Evolutionary conservation across 2,113 vertebrate genomes (phyloP), one percentile per base, ranked within the genome.

Genomic region (Pogona vitticeps): DNA sequence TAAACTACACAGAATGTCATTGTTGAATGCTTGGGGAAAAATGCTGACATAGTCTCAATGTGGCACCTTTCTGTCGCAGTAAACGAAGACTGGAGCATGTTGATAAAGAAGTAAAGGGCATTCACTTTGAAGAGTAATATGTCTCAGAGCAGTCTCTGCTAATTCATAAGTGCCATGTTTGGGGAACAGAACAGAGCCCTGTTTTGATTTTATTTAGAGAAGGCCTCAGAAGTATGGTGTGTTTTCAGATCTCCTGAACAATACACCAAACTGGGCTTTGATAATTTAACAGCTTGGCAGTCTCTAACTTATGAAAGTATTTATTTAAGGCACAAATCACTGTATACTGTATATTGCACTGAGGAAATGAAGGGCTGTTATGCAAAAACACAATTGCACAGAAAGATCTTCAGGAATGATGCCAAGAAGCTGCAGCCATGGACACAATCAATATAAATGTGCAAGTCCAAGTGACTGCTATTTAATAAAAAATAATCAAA

Each of bases 181-280:
- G 7, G 59, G 28, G 83, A 83, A 5, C 10, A 71, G 81, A 68
- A 56, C 6, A n/a, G 87, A 84, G 61, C 7, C 80, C 61, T 89
- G 7, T 78, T 79, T 91, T 56, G 79, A 26, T 86, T 10, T 13
- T 71, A 9, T 42, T 65, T 20, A 75, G 18, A 23, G 6, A 79
- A 89, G 90, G 85, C 79, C 86, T n/a, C 68, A 23, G 7, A 88
- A 92, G 42, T 9, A 0, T 42, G 18, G 73, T 59, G 12, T 56
- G 6, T 6, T 77, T 93, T 91, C 80, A 76, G 63, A 61, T 77
- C 61, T 36, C 21, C 3, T 78, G 6, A 82, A 38, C 42, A 46
- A 67, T 23, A n/a, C 21, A 7, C 40, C 46, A 68, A 46, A 15
- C 31, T 52, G 33, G 59, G 40, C 38, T 85, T 85, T 36, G n/a